Evolutionary conservation across 1,140 invertebrate species (phyloP), one percentile per base, ranked within the genome.

Genomic region (Macrosteles quadrilineatus): DNA sequence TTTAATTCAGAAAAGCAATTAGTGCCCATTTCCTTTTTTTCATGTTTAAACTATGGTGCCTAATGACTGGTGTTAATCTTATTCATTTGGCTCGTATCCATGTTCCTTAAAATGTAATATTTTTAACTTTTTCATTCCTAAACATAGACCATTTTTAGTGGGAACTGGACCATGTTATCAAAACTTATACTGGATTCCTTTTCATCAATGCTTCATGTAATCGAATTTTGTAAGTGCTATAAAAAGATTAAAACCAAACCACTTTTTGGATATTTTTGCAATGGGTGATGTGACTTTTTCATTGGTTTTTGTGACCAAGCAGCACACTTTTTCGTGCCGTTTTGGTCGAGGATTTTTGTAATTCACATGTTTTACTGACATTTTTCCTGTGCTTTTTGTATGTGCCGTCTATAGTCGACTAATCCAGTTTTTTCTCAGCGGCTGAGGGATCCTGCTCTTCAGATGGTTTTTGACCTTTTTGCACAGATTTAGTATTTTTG

Each of bases 241-340:
- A n/a, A 36, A 14, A 36, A 36, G 14, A 36, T 36, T 6, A 36
- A 36, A 14, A 50, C 4, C 47, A 50, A 21, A 59, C 6, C 55
- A 59, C 21, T 11, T 59, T 59, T 59, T 59, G 55, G 25, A 59
- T n/a, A n/a, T 27, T 59, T 59, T 59, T 59, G 25, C 21, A 40
- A 67, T 53, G 64, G 53, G 70, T 71, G 70, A 71, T 62, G 70
- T 71, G 70, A 71, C 70, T 67, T 69, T 64, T 50, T 43, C 53
- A 47, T 63, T 50, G 25, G 62, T 45, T 63, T 71, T 67, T 71
- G 68, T 68, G 55, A 36, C 43, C 36, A 62, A 63, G 21, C 50
- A 25, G 36, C 62, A 63, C 36, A 32, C 29, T 12, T 63, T 69
- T 69, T 69, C 25, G 31, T 36, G 30, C 53, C 29, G 30, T 53